Percentiles rank a stretch among this genome's conserved stretches.
Conservation (phyloP, 2,888 invertebrate genomes). For the Nomada goodeniana region DNA sequence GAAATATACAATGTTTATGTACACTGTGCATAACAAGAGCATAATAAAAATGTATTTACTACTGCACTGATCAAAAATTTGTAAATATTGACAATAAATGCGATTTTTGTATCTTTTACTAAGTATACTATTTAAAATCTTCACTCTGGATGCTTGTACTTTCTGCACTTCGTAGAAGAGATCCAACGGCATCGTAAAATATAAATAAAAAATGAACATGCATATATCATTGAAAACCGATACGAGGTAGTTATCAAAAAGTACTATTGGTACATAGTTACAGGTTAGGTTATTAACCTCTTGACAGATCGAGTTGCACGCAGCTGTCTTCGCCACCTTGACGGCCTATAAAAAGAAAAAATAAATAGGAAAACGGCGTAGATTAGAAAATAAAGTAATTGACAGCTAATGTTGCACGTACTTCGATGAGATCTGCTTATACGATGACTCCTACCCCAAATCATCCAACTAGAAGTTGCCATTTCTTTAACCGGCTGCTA, state of each 20-base stretch:
- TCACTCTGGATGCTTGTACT: background rate
- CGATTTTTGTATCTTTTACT: background rate
- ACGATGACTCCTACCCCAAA: constrained; percentile 84
- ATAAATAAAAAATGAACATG: constrained; percentile 17
- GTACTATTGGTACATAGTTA: constrained; percentile 33
- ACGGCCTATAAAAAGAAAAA: constrained; percentile 77
- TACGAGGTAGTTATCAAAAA: constrained; percentile 29
- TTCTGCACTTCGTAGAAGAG: background rate
- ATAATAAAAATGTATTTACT: background rate
- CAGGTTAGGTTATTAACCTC: constrained; percentile 84
- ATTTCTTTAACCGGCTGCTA: constrained; percentile 76
- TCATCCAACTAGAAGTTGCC: constrained; percentile 86
- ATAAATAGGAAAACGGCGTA: constrained; percentile 49
- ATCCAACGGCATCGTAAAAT: constrained; percentile 1
- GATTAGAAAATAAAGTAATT: constrained; percentile 41
- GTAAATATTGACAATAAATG: constrained; percentile 12
- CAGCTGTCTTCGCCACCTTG: constrained; percentile 87
- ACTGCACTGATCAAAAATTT: background rate
- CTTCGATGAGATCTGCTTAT: constrained; percentile 84
- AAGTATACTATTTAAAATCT: background rate
- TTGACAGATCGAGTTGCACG: constrained; percentile 85
- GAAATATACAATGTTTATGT: background rate
- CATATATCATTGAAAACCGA: constrained; percentile 14
- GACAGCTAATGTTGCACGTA: constrained; percentile 73
- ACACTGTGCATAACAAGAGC: background rate